Percentiles rank a stretch among this genome's conserved stretches.
phyloP scores from a whole-genome alignment of 2,888 invertebrate species.

The Druceiella hillmani region DNA sequence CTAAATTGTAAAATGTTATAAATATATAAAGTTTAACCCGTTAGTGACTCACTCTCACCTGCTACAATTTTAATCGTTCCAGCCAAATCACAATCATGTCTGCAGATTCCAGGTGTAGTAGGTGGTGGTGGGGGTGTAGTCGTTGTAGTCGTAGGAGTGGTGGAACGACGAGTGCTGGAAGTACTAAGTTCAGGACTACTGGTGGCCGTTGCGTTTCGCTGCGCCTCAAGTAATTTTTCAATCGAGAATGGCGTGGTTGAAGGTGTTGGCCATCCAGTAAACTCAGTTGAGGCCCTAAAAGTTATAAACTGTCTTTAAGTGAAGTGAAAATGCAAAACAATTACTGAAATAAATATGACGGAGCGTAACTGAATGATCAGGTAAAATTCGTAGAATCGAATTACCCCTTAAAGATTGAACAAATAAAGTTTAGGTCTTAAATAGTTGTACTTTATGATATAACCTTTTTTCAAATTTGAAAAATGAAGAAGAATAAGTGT shows the following conservation, averaged over 20 bases:
- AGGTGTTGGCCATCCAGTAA: conserved; percentile 87
- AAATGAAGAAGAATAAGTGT: too few species aligned
- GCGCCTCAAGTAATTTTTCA: conserved; percentile 68
- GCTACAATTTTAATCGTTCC: conserved; percentile 81
- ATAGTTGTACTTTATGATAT: too few species aligned
- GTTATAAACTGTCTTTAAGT: too few species aligned
- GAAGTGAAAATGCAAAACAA: too few species aligned
- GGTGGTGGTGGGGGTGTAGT: conserved; percentile 66
- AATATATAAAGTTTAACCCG: too few species aligned
- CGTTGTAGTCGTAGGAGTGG: conserved; percentile 57
- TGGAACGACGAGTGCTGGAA: conserved; percentile 46
- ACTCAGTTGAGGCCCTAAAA: conserved; percentile 76
- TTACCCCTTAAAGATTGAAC: too few species aligned
- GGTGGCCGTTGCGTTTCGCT: conserved; percentile 56
- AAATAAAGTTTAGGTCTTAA: too few species aligned
- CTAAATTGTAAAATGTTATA: too few species aligned
- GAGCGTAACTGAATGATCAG: too few species aligned
- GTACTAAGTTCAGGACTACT: conserved; percentile 42
- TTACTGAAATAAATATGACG: too few species aligned
- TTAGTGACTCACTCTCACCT: conserved; percentile 41
- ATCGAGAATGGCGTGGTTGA: conserved; percentile 83
- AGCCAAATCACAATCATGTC: conserved; percentile 74
- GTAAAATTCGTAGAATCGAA: too few species aligned
- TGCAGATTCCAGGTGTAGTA: conserved; percentile 76
- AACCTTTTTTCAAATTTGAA: too few species aligned